phyloP scores from a whole-genome alignment of 1,140 invertebrate species.

The Drosophila triauraria region DNA sequence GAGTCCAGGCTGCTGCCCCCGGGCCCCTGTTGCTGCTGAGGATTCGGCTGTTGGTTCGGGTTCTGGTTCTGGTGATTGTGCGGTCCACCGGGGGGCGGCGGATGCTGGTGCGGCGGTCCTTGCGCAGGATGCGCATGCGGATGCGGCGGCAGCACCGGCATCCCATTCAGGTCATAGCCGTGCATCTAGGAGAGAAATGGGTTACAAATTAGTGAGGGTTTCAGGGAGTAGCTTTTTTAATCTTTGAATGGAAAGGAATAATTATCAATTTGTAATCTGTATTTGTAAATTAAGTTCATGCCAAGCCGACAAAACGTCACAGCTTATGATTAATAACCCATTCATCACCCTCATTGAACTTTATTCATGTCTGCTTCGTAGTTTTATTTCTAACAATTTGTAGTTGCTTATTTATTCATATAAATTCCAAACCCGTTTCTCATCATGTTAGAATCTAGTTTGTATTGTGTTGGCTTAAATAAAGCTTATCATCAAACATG shows the following conservation, averaged over 20 bases:
- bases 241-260: background rate
- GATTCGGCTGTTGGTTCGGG: slow-evolving; percentile 54
- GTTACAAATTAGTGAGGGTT: background rate
- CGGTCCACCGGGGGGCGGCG: slow-evolving; percentile 36
- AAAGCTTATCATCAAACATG: background rate
- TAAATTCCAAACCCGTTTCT: background rate
- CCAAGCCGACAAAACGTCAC: background rate
- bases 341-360: slow-evolving; percentile 2
- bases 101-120: slow-evolving; percentile 50
- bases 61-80: slow-evolving; percentile 53
- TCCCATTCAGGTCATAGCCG: slow-evolving; percentile 91
- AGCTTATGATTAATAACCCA: background rate
- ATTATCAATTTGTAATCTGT: background rate
- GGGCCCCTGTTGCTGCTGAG: slow-evolving; percentile 60
- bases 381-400: background rate
- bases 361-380: background rate
- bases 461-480: background rate
- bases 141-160: slow-evolving; percentile 85
- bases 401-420: slow-evolving; percentile 2
- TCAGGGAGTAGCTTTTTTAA: background rate
- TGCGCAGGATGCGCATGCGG: slow-evolving; percentile 84
- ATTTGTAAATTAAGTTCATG: background rate
- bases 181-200: slow-evolving; percentile 90
- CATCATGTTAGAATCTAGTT: background rate
- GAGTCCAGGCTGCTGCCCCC: slow-evolving; percentile 82